A percentile compares a stretch with the other conserved stretches of the same genome.
These are phyloP conservation scores for Agrochola macilenta DNA, from an alignment of 2,888 invertebrate species.

Conservation along the genomic window DNA sequence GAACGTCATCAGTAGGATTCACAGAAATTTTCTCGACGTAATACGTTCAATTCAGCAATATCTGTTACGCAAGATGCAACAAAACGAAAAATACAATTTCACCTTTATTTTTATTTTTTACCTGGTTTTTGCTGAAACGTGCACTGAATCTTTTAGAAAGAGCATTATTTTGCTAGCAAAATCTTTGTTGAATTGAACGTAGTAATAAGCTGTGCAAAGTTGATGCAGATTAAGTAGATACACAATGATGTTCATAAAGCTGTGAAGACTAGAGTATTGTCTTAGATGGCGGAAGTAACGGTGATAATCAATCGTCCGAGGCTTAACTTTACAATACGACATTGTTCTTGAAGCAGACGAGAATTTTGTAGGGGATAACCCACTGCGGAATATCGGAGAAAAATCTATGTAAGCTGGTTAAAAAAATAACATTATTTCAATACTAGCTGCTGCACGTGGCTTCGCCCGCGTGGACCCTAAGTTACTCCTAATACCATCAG, in stretches of 20 bases:
- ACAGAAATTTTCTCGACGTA: constrained; percentile 22
- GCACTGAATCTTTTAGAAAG: not conserved
- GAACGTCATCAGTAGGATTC: constrained; percentile 24
- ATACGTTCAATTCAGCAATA: constrained; percentile 12
- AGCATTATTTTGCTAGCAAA: not conserved
- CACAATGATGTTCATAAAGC: constrained; percentile 34
- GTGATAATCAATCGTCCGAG: constrained; percentile 68
- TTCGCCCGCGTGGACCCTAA: too few species aligned
- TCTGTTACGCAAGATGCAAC: constrained; percentile 38
- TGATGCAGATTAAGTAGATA: constrained; percentile 7
- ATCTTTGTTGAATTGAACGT: not conserved
- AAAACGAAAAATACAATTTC: constrained; percentile 25
- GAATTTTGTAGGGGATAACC: constrained; percentile 4
- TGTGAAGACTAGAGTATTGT: constrained; percentile 53
- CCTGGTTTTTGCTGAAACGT: not conserved
- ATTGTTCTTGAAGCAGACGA: constrained; percentile 67
- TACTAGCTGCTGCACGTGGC: too few species aligned
- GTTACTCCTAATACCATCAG: too few species aligned
- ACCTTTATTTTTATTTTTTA: constrained; percentile 27
- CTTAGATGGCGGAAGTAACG: constrained; percentile 60
- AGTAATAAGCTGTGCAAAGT: not conserved
- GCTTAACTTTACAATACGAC: constrained; percentile 67
- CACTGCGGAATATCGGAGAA: not conserved
- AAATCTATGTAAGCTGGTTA: not conserved
- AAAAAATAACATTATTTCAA: not conserved